Conservation (phyloP, 1,140 invertebrate species). For the Saccostrea cuccullata region DNA sequence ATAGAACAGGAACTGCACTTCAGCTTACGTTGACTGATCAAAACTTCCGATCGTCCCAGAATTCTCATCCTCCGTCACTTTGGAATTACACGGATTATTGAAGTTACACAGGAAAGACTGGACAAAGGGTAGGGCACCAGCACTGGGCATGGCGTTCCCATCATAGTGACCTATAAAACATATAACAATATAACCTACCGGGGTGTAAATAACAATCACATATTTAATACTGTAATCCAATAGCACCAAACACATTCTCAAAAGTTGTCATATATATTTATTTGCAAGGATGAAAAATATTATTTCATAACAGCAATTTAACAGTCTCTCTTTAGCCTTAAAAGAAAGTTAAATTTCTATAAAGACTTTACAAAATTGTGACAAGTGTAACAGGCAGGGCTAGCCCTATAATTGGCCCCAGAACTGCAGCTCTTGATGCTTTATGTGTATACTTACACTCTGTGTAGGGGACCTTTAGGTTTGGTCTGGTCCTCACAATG, state of each 20-base stretch:
- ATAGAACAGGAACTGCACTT: neutral
- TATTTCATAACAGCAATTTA: too few relatives aligned
- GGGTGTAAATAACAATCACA: too few relatives aligned
- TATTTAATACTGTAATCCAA: too few relatives aligned
- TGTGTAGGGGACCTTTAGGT: conserved; percentile 66
- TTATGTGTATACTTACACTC: conserved; percentile 79
- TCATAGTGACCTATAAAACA: conserved; percentile 81
- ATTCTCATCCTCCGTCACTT: conserved; percentile 67
- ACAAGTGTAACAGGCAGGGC: too few relatives aligned
- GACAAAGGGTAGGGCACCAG: conserved; percentile 81
- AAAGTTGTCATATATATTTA: too few relatives aligned
- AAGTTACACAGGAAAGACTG: conserved; percentile 81
- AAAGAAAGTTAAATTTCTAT: too few relatives aligned
- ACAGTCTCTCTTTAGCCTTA: too few relatives aligned
- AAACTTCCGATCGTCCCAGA: conserved; percentile 69
- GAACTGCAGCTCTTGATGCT: neutral
- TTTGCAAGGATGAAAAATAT: too few relatives aligned
- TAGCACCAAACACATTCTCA: too few relatives aligned
- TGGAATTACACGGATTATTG: conserved; percentile 82
- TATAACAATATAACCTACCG: too few relatives aligned
- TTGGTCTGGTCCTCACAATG: conserved; percentile 79
- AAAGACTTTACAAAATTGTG: too few relatives aligned
- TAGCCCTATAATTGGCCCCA: neutral
- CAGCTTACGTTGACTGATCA: conserved; percentile 76
- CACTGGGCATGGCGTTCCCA: conserved; percentile 82